A percentile compares a stretch with the other conserved stretches of the same genome.
phyloP scores from a whole-genome alignment of 2,113 vertebrate genomes.

The Myrmophylax atrothorax region DNA sequence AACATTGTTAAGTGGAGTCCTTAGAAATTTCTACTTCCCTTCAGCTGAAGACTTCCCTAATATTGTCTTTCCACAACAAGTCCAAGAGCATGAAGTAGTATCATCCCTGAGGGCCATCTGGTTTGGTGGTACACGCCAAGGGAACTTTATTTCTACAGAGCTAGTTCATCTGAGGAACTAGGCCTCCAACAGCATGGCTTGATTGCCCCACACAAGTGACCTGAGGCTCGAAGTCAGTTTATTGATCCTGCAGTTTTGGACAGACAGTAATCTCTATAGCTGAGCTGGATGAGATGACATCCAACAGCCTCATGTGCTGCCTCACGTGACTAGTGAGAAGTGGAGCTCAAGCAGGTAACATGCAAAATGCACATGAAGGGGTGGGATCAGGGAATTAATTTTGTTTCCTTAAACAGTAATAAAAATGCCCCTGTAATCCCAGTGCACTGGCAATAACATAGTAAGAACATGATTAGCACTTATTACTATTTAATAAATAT shows the following conservation, averaged over 20 bases:
- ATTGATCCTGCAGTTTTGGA: neutral
- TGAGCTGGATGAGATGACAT: neutral
- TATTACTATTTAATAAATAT: neutral
- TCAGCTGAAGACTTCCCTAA: neutral
- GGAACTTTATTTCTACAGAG: neutral
- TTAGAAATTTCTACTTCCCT: neutral
- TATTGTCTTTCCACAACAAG: neutral
- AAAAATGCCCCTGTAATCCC: neutral
- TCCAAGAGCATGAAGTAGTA: neutral
- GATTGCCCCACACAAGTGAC: neutral
- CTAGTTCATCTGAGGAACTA: neutral
- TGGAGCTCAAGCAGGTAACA: neutral
- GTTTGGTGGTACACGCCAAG: neutral
- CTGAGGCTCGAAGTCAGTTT: neutral
- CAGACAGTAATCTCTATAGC: neutral
- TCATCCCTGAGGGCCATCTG: neutral
- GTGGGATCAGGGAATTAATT: neutral
- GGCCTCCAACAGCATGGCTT: accelerated
- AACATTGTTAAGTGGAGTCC: neutral
- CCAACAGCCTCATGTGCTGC: neutral
- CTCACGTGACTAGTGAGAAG: neutral
- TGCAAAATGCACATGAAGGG: accelerated
- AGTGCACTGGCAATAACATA: neutral
- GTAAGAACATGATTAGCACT: neutral
- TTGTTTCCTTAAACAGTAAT: neutral